Evolutionary conservation across 23 tunicate species (phyloP).

Genomic region (Corella eumyota): DNA sequence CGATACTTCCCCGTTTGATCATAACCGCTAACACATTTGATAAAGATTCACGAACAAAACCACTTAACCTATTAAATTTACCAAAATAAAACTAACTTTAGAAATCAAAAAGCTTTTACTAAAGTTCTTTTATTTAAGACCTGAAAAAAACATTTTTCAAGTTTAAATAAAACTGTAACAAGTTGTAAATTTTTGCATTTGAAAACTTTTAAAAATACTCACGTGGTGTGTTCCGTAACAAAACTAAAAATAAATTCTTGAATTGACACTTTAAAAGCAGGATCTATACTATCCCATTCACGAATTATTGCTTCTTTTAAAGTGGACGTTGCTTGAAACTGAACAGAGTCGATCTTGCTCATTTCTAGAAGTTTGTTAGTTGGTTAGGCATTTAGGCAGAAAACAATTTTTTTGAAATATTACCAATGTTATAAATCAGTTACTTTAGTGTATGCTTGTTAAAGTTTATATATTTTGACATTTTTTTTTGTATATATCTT

Average conservation of each 20-base stretch:
- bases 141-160: background rate
- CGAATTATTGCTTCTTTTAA: constrained; percentile 42
- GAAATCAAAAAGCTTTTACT: no score
- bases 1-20: constrained; percentile 44
- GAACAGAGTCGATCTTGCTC: constrained; percentile 15
- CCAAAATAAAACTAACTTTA: no score
- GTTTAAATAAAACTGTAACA: background rate
- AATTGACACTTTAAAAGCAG: background rate
- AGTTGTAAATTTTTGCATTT: background rate
- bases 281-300: constrained; percentile 25
- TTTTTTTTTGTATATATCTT: no score
- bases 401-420: no score
- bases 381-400: no score
- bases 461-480: no score
- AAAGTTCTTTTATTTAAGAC: background rate
- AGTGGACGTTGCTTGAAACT: constrained; percentile 32
- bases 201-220: background rate
- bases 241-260: constrained; percentile 33
- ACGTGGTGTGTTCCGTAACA: constrained; percentile 8
- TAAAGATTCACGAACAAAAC: constrained; percentile 35
- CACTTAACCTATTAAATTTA: constrained; percentile 11
- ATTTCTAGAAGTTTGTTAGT: constrained; percentile 15
- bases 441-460: no score
- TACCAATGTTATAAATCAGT: no score
- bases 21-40: constrained; percentile 46